Evolutionary conservation across 2,888 invertebrate genomes (phyloP), one percentile per base, ranked within the genome.

Genomic region (Ophioninae sp.): DNA sequence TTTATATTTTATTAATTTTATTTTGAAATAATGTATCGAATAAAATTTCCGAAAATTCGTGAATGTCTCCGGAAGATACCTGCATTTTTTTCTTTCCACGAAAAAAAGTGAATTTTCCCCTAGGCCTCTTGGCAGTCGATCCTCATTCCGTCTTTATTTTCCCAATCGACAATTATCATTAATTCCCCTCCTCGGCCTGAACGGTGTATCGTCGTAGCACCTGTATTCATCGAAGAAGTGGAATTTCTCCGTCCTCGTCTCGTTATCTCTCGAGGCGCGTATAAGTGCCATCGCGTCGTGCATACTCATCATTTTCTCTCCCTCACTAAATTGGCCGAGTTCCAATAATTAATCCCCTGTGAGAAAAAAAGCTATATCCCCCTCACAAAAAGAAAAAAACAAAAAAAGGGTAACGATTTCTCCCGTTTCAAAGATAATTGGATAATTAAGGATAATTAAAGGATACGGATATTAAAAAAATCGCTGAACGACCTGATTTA

Each of bases 161-260:
- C 13, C 6, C 50, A 6, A 6, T 50, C 13, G 13, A 17, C 17
- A 6, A 50, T 50, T 17, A 17, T 50, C 17, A 13, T 17, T 50
- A 5, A 17, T 50, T 50, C 17, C 0, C 17, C 50, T 3, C 13
- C 6, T 17, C 17, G 0, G 17, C 13, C 17, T 50, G 17, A 17
- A 13, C 50, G 50, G 17, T 8, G 13, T 17, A 50, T 17, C 5
- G 50, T 50, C 13, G 50, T 13, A 17, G 50, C 50, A 13, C 50
- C 17, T 5, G 13, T 50, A 50, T 50, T 50, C 50, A 10, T 50
- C 50, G 50, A 17, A 17, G 50, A 50, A 17, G 17, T 6, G 17
- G 50, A 72, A 77, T 77, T 76, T 77, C 67, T 68, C 59, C 30
- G 50, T 50, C 50, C 65, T 62, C 44, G 50, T 72, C 61, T 77